phyloP scores from a whole-genome alignment of 2,797 vertebrate genomes.

The Sebastes wilsoni region DNA sequence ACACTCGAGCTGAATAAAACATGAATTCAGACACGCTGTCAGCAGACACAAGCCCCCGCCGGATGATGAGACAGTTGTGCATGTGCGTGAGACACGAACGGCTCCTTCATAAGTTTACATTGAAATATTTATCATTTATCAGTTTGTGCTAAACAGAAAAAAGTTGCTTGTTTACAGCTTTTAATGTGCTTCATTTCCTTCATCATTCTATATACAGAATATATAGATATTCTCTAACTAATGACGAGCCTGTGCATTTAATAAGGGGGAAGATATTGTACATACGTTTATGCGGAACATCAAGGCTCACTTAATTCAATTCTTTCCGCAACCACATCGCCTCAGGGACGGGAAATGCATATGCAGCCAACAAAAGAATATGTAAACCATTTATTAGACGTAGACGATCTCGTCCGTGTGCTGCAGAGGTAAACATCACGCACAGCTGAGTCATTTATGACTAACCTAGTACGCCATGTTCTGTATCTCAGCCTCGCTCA shows the following conservation, averaged over 20 bases:
- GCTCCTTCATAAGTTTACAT: constrained; percentile 28
- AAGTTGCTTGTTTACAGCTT: background rate
- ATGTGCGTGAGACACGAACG: constrained; percentile 36
- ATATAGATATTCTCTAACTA: background rate
- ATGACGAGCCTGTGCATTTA: background rate
- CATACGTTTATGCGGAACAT: background rate
- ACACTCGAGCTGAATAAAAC: constrained; percentile 71
- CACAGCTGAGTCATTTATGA: constrained; percentile 57
- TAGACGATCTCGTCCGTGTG: constrained; percentile 13
- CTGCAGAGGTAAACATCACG: constrained; percentile 37
- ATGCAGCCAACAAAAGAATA: constrained; percentile 25
- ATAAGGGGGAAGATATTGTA: background rate
- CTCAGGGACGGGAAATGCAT: constrained; percentile 18
- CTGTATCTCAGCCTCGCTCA: constrained; percentile 23
- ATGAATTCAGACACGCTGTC: constrained; percentile 68
- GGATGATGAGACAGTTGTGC: constrained; percentile 52
- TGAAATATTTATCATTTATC: background rate
- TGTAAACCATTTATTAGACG: constrained; percentile 25
- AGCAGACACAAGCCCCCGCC: constrained; percentile 36
- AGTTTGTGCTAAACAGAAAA: background rate
- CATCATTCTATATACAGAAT: background rate
- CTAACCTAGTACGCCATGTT: constrained; percentile 40
- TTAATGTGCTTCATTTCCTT: background rate
- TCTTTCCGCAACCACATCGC: constrained; percentile 6
- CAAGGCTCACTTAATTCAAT: constrained; percentile 13